Base-by-base conservation (phyloP, 2,888 invertebrate species). In the Tinea trinotella region DNA sequence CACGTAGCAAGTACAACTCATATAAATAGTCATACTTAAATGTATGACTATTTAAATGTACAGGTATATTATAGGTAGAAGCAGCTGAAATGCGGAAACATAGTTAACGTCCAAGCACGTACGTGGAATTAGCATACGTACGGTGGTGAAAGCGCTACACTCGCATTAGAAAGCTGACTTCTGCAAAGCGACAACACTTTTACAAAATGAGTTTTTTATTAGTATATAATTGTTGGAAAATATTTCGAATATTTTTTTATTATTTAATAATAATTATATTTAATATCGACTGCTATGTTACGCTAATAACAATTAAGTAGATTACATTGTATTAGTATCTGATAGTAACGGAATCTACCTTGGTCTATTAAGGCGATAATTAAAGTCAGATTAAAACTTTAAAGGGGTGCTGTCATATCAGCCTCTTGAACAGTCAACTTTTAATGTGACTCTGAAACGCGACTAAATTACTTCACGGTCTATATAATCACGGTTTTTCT, bases 161-260 rank as follows among this genome's bases (percentile, higher is more conserved):
- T 12, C 46, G 15, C 18, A 48, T 50, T 50, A 50, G 50, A 50
- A 50, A 50, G 50, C 50, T 22, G 24, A 50, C 50, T 50, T 50
- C 46, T 50, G 50, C 24, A 13, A 7, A 24, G 13, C 50, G 17
- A 46, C 6, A 50, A 48, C 48, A 15, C 13, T 50, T 50, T 24
- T 50, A 50, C 24, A 24, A 50, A 50, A 50, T 46, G 10, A 19
- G 4, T 19, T 46, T 46, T n/a, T 40, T 40, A 40, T 15, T 46
- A 46, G 19, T 46, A n/a, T n/a, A n/a, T n/a, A 46, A 40, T 46
- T 46, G 19, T 17, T 46, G 15, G 17, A 46, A 46, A 46, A 46
- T 46, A 19, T 9, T 2, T 30, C 13, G n/a, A 15, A 40, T 40
- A 40, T 15, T 40, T 40, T 40, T 7, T 4, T 35, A 10, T 35